Conservation (phyloP, 2,888 invertebrate genomes). For the Vanessa cardui region DNA sequence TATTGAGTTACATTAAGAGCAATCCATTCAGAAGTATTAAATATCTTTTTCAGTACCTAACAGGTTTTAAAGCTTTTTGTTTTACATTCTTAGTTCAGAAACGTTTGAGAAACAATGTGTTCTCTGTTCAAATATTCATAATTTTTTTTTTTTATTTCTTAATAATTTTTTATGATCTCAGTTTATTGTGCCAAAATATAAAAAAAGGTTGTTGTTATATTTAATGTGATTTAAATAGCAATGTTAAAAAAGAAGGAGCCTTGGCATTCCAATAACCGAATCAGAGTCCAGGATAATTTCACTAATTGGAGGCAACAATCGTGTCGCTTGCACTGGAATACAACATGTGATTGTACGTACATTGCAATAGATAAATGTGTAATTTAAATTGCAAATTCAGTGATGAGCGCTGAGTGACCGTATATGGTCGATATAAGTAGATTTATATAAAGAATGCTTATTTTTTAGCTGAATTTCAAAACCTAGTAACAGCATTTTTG, state of each 20-base stretch:
- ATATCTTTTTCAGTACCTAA: constrained; percentile 54
- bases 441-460: background rate
- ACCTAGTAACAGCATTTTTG: background rate
- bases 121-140: constrained; percentile 23
- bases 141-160: background rate
- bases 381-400: constrained; percentile 17
- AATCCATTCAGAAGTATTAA: constrained; percentile 47
- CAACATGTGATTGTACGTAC: constrained; percentile 72
- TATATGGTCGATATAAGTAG: background rate
- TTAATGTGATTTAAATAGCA: constrained; percentile 39
- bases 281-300: constrained; percentile 70
- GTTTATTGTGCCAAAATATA: background rate
- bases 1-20: constrained; percentile 45
- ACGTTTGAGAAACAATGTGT: constrained; percentile 47
- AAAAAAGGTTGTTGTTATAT: background rate
- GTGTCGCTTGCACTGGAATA: constrained; percentile 73
- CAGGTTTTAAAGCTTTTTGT: constrained; percentile 59
- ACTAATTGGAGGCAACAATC: constrained; percentile 60
- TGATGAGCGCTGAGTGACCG: background rate
- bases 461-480: background rate
- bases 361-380: constrained; percentile 4
- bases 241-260: constrained; percentile 79
- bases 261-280: constrained; percentile 71
- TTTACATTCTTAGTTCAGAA: constrained; percentile 55
- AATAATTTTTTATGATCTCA: constrained; percentile 1